Base-by-base conservation (phyloP, 2,113 vertebrate genomes). In the Argyrosomus japonicus region DNA sequence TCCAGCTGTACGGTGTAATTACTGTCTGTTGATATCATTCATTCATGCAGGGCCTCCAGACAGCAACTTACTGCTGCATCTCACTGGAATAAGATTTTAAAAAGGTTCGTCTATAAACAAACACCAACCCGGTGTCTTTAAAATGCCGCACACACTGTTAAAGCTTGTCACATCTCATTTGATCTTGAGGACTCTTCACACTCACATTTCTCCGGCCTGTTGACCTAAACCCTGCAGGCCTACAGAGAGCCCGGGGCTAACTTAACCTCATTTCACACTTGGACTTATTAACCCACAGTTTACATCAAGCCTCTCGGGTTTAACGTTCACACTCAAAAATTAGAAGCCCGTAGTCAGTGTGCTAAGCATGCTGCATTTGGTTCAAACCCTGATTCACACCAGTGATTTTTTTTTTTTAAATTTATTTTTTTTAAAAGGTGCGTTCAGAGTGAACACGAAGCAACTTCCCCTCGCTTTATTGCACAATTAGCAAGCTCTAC, bases 151-250 rank as follows among this genome's bases (percentile, higher is more conserved):
- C 29, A 48, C 57, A 4, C n/a, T 29, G 67, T 27, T 9, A 43
- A 58, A 10, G 81, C 32, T 18, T 54, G 58, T 69, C 82, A 64
- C 50, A 15, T 53, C 21, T 77, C 48, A 64, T 80, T 68, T 73
- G 27, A 19, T n/a, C 21, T 50, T n/a, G 67, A 83, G 1, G 48
- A 36, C 14, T 25, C 23, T 18, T 79, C 25, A 10, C 54, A 27
- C 40, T 56, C 48, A 1, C 0, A n/a, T 27, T 8, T 75, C 58
- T 63, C 50, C n/a, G 36, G 64, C 65, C 40, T 19, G 58, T 12
- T 62, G 63, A 78, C 62, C 23, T 67, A 12, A 73, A 78, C 61
- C 75, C 72, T 53, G 62, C 69, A 40, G 25, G 27, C 6, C 3
- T 1, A 25, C 43, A n/a, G 10, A 3, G 3, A 58, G 53, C 54